Evolutionary conservation across 2,797 vertebrate species (phyloP).

Genomic region (Chloroceryle inda): DNA sequence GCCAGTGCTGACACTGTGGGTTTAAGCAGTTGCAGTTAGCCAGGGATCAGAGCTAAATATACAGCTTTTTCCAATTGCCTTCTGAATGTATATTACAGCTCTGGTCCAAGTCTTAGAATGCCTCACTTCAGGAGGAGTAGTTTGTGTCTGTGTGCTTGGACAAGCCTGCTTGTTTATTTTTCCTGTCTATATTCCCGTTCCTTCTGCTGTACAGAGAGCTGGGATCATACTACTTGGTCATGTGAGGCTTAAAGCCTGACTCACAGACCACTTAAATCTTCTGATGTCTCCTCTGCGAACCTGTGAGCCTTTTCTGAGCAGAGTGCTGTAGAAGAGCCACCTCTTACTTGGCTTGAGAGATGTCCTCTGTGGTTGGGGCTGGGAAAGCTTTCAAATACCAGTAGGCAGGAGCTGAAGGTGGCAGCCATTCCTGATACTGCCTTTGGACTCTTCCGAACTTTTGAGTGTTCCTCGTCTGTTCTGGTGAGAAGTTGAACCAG

Average conservation of each 20-base stretch:
- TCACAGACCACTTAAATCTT: not conserved
- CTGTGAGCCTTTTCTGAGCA: not conserved
- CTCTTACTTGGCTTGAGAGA: not conserved
- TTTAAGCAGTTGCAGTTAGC: not conserved
- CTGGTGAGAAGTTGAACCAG: not conserved
- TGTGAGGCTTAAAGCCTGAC: not conserved
- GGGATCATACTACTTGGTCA: not conserved
- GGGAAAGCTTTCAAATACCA: not conserved
- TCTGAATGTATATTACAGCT: not conserved
- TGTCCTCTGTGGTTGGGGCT: not conserved
- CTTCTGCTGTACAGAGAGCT: not conserved
- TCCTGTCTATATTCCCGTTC: not conserved
- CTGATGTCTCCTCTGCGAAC: not conserved
- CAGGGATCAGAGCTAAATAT: not conserved
- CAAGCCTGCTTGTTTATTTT: not conserved
- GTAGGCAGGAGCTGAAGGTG: not conserved
- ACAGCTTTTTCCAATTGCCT: not conserved
- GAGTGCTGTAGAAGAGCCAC: not conserved
- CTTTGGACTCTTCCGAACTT: not conserved
- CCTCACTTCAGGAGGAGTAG: not conserved
- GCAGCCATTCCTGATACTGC: not conserved
- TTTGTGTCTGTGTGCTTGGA: not conserved
- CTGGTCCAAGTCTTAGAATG: not conserved
- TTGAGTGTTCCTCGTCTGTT: not conserved
- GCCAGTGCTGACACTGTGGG: not conserved